Conservation (phyloP, 2,113 vertebrate genomes). For the Caretta caretta region DNA sequence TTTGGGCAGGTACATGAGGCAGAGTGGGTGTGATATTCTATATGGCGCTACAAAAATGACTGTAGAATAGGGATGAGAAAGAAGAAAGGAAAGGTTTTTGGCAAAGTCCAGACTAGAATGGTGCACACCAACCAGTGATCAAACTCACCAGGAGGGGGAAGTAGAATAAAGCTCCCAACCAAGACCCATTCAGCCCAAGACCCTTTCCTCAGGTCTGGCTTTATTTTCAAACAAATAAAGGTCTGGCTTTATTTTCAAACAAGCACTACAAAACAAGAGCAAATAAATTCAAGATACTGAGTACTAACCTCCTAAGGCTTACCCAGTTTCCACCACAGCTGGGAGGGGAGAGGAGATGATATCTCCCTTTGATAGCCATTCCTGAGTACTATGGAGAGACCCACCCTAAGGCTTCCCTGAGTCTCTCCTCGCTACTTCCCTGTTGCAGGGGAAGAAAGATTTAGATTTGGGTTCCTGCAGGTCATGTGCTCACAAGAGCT, state of each 20-base stretch:
- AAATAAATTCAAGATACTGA: not conserved
- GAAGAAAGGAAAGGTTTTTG: not conserved
- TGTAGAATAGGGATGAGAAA: not conserved
- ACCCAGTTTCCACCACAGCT: not conserved
- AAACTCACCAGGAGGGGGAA: not conserved
- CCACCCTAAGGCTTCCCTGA: not conserved
- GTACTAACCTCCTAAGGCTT: not conserved
- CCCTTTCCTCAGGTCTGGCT: not conserved
- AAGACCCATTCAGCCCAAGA: not conserved
- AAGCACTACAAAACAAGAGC: not conserved
- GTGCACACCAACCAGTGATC: not conserved
- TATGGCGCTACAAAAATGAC: not conserved
- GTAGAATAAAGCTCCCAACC: not conserved
- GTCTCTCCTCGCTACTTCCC: not conserved
- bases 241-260: not conserved
- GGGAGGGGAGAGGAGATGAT: not conserved
- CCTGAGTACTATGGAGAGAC: not conserved
- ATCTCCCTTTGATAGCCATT: not conserved
- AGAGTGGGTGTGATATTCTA: not conserved
- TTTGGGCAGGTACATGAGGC: not conserved
- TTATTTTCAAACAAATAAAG: not conserved
- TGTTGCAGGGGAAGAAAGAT: not conserved
- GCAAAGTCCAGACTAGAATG: not conserved
- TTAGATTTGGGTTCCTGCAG: not conserved
- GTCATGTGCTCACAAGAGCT: not conserved